Evolutionary conservation across 2,888 invertebrate genomes (phyloP).

Genomic region (Drosophila differens): DNA sequence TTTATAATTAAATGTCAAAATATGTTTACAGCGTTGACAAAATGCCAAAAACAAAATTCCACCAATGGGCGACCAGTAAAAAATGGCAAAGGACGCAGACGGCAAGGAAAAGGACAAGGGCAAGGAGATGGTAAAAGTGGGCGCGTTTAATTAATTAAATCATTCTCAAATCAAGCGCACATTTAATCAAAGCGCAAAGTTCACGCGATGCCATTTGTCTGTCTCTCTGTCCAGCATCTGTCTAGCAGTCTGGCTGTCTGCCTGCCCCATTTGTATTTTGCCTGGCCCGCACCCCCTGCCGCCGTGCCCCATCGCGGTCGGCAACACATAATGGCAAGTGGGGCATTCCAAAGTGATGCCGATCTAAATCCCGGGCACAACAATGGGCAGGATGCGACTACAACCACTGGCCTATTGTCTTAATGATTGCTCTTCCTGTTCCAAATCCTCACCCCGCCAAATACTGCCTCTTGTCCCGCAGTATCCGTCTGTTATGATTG

Average conservation of each 20-base stretch:
- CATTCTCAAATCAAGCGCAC: conserved; percentile 58
- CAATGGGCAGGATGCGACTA: conserved; percentile 36
- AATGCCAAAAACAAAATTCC: background rate
- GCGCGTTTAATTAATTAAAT: conserved; percentile 56
- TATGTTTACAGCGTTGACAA: conserved; percentile 9
- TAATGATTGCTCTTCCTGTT: conserved; percentile 51
- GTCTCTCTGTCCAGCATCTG: background rate
- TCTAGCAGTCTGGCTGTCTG: background rate
- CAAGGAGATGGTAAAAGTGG: conserved; percentile 2
- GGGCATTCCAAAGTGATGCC: conserved; percentile 34
- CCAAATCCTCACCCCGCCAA: background rate
- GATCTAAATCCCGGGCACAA: conserved; percentile 28
- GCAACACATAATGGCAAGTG: conserved; percentile 22
- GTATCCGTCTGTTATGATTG: background rate
- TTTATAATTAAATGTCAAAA: conserved; percentile 44
- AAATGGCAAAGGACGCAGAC: background rate
- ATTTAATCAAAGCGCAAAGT: conserved; percentile 42
- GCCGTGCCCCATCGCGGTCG: conserved; percentile 9
- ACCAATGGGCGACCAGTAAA: background rate
- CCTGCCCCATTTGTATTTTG: conserved; percentile 18
- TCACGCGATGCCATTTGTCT: conserved; percentile 19
- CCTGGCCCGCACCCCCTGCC: background rate
- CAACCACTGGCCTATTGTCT: conserved; percentile 24
- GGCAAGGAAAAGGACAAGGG: background rate
- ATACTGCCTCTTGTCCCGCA: background rate